Conservation (phyloP, 2,113 vertebrate genomes). For the Pterocles gutturalis region DNA sequence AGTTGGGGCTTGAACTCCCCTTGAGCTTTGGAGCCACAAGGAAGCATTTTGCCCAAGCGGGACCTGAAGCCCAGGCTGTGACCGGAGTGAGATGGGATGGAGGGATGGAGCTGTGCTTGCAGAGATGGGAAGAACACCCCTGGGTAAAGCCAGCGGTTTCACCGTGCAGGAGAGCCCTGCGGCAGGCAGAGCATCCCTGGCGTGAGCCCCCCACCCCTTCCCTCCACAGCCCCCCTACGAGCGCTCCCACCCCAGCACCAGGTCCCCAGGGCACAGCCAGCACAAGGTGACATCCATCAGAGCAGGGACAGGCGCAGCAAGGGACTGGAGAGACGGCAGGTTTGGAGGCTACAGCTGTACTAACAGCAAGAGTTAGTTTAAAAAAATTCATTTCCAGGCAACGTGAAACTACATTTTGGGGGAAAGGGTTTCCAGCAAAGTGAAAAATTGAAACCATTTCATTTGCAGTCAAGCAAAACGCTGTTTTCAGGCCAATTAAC, state of each 20-base stretch:
- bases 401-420: neutral
- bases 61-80: neutral
- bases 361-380: neutral
- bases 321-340: accelerated
- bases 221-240: accelerated
- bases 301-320: neutral
- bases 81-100: accelerated
- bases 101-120: neutral
- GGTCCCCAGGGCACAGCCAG: neutral
- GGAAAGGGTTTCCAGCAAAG: neutral
- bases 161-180: neutral
- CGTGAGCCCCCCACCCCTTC: accelerated
- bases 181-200: accelerated
- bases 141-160: neutral
- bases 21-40: neutral
- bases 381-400: neutral
- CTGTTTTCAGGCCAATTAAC: slow-evolving; percentile 29
- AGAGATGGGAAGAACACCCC: neutral
- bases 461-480: neutral
- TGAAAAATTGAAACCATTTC: neutral
- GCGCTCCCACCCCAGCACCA: neutral
- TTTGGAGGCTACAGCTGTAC: neutral
- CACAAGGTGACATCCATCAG: accelerated
- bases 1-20: neutral
- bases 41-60: neutral